Base-by-base conservation (phyloP, 64 coral and sea anemone species). In the Anthopleura sola region DNA sequence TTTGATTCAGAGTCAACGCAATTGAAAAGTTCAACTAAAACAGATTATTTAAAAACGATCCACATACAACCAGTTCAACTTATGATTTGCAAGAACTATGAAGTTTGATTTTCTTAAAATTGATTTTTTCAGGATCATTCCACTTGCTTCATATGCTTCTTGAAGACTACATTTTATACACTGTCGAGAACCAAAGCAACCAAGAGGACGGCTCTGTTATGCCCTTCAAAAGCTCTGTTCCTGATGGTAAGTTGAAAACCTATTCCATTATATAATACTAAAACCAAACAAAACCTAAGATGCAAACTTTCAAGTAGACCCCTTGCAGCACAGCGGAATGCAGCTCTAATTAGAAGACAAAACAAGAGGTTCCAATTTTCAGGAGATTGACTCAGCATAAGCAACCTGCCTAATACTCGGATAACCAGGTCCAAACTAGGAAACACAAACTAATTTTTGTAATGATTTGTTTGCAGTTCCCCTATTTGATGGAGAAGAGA, bases 131-230 rank as follows among this genome's bases (percentile, higher is more conserved):
- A 99, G 97, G 97, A 55, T 99, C 97, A 32, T 99, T 99, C 87
- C 97, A 99, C 66, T 80, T 99, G 76, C 85, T 99, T 10, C 97
- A 95, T 85, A 99, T 99, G 93, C 85, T 99, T 44, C 88, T 99
- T 23, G 97, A 99, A 53, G 97, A 99, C 78, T 99, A 99, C 48
- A 99, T 99, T 38, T 86, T 99, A n/a, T 99, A 94, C 55, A 91
- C 84, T n/a, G 93, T 99, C 21, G 97, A 99, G 55, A 91, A 97
- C 68, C 94, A 97, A 78, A 98, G 90, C 90, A 99, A 92, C 36
- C 86, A 85, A 0, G 92, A 94, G 32, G 92, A 93, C 78, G 82
- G 48, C 5, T 53, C 82, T 33, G 82, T 47, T 3, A 60, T 56
- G 50, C 82, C 82, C 20, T 83, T 83, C 50, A 83, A 83, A 83